A percentile compares a stretch with the other conserved stretches of the same genome.
phyloP scores from a whole-genome alignment of 2,888 invertebrate species.

The Mesochorus sp. region DNA sequence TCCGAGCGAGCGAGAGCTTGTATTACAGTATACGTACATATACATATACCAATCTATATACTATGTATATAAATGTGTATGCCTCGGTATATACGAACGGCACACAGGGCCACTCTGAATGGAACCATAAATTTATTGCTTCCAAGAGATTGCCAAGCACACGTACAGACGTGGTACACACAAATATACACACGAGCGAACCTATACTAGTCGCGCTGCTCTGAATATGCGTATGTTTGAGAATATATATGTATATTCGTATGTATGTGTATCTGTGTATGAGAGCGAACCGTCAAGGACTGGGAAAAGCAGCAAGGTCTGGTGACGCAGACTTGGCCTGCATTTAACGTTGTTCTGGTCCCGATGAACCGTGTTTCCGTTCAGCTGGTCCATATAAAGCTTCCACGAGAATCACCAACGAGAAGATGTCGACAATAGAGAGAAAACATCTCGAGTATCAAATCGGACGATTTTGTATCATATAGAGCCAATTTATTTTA shows the following conservation, averaged over 20 bases:
- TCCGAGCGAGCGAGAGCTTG: conserved; percentile 38
- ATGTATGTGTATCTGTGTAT: background rate
- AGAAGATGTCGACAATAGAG: no score
- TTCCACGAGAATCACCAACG: background rate
- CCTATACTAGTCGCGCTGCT: background rate
- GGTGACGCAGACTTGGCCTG: conserved; percentile 18
- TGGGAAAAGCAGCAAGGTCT: background rate
- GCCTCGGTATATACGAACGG: background rate
- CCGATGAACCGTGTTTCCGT: conserved; percentile 2
- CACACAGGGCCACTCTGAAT: conserved; percentile 61
- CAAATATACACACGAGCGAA: background rate
- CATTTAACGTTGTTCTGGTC: conserved; percentile 25
- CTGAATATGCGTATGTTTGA: background rate
- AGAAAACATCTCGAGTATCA: no score
- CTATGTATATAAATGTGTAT: conserved; percentile 1
- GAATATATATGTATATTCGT: background rate
- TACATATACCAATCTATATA: no score
- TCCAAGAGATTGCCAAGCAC: conserved; percentile 67
- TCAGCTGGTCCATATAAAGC: background rate
- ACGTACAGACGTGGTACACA: background rate
- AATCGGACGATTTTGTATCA: no score
- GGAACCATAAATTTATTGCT: conserved; percentile 76
- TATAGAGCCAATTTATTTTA: no score
- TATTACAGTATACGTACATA: conserved; percentile 29
- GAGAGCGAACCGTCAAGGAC: background rate